Percentiles rank a stretch among this genome's conserved stretches.
phyloP scores from a whole-genome alignment of 2,797 vertebrate genomes.

The Gorsachius magnificus region DNA sequence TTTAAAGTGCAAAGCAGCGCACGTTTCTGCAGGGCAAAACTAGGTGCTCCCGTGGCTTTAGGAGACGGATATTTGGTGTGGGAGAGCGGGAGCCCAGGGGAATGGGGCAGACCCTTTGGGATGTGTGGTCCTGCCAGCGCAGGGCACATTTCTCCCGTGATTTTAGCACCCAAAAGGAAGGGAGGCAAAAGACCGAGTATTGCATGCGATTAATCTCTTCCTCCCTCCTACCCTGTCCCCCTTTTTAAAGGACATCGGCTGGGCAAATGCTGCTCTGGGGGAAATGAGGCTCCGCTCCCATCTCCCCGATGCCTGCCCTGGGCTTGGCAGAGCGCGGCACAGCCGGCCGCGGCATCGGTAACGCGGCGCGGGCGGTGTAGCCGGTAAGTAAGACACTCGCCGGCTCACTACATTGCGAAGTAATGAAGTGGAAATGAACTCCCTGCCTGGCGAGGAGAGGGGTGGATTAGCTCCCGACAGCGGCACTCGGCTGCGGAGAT shows the following conservation, averaged over 20 bases:
- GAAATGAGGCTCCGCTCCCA: neutral
- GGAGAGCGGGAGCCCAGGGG: neutral
- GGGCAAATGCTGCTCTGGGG: neutral
- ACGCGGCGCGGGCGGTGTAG: neutral
- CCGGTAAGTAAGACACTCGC: conserved; percentile 33
- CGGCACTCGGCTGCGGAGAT: conserved; percentile 37
- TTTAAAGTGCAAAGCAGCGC: neutral
- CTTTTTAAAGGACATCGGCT: neutral
- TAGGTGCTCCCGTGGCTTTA: accelerated
- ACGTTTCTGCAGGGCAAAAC: neutral
- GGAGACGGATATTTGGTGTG: accelerated
- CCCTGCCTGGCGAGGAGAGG: neutral
- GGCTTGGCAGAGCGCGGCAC: neutral
- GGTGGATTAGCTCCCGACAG: conserved; percentile 34
- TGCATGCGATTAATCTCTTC: neutral
- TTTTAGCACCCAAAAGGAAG: neutral
- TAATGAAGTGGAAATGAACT: conserved; percentile 78
- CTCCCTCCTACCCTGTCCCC: neutral
- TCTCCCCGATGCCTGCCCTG: accelerated
- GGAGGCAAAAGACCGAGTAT: neutral
- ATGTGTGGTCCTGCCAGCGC: neutral
- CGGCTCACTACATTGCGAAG: conserved; percentile 33
- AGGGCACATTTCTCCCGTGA: accelerated
- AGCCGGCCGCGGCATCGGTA: neutral
- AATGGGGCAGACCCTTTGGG: neutral